Percentiles rank a stretch among this genome's conserved stretches.
Conservation (phyloP, 2,797 vertebrate genomes). For the Sebastes matsubarae region DNA sequence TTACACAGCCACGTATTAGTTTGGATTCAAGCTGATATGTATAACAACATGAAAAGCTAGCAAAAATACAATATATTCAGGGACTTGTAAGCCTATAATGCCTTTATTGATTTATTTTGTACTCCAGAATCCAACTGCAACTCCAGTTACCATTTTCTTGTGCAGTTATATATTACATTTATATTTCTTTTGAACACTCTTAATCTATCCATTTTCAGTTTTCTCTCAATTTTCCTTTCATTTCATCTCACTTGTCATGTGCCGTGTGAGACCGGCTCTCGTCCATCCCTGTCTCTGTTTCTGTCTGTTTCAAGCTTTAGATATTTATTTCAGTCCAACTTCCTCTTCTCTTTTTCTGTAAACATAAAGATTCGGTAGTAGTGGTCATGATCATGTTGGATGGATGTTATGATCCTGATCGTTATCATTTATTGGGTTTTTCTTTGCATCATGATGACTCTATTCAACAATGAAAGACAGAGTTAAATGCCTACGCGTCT, state of each 20-base stretch:
- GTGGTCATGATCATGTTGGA: background rate
- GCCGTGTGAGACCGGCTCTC: background rate
- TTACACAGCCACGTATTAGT: background rate
- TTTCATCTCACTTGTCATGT: conserved; percentile 3
- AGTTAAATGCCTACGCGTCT: background rate
- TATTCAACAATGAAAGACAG: background rate
- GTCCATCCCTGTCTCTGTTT: conserved; percentile 27
- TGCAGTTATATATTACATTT: conserved; percentile 48
- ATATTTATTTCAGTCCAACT: conserved; percentile 9
- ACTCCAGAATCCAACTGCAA: background rate
- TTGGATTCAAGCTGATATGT: background rate
- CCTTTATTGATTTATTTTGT: background rate
- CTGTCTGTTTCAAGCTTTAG: background rate
- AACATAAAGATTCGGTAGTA: background rate
- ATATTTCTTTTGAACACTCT: background rate
- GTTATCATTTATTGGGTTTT: background rate
- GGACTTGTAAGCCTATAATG: background rate
- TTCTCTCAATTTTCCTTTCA: background rate
- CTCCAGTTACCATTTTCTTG: conserved; percentile 46
- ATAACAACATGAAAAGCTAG: background rate
- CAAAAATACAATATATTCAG: background rate
- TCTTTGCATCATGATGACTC: background rate
- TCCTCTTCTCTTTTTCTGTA: background rate
- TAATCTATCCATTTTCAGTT: conserved; percentile 2
- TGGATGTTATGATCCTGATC: background rate